These are phyloP conservation scores for Cydia splendana DNA, from an alignment of 1,140 invertebrate species.

Conservation along the genomic window DNA sequence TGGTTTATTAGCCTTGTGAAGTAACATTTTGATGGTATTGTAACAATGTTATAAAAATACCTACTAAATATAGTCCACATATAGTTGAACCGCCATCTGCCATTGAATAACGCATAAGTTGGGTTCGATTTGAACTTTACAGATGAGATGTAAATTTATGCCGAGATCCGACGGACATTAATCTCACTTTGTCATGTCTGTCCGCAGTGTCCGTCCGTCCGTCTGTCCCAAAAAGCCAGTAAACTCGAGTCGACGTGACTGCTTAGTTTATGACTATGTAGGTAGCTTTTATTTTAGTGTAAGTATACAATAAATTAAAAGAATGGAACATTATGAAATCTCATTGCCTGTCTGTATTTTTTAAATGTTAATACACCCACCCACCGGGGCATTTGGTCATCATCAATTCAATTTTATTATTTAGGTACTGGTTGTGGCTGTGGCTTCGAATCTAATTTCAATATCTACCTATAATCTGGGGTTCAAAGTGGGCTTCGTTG, in stretches of 20 bases:
- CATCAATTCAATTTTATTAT: too few species aligned
- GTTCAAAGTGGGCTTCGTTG: too few species aligned
- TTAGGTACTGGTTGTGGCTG: too few species aligned
- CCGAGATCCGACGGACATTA: slow-evolving; percentile 5
- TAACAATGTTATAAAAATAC: too few species aligned
- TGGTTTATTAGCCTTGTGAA: too few species aligned
- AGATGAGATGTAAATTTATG: slow-evolving; percentile 30
- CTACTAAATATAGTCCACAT: not conserved
- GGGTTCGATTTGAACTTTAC: slow-evolving; percentile 4
- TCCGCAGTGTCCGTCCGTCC: slow-evolving; percentile 13
- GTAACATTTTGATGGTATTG: too few species aligned
- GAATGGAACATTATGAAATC: not conserved
- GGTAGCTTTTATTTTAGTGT: not conserved
- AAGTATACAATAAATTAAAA: not conserved
- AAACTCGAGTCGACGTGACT: not conserved
- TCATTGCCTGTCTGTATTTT: too few species aligned
- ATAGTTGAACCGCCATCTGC: not conserved
- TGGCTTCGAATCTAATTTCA: too few species aligned
- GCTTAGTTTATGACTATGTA: not conserved
- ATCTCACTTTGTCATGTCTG: slow-evolving; percentile 26
- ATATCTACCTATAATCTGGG: too few species aligned
- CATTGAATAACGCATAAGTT: not conserved
- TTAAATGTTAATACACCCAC: too few species aligned
- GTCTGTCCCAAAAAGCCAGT: not conserved
- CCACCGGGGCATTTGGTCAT: too few species aligned